Evolutionary conservation across 2,113 vertebrate species (phyloP).

Genomic region (Spizaetus ornatus): DNA sequence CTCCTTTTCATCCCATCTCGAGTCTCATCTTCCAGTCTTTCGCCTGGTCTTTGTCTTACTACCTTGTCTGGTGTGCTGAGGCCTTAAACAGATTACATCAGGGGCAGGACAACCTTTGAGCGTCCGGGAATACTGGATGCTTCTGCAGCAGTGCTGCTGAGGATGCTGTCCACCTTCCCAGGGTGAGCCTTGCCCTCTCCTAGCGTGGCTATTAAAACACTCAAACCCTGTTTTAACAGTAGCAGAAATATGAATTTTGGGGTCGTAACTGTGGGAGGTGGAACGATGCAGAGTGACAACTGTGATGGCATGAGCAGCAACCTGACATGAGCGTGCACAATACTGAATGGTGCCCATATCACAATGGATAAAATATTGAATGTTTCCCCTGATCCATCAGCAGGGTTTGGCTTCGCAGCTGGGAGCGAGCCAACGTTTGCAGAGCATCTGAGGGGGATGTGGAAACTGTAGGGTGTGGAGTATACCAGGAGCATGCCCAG

Average conservation of each 20-base stretch:
- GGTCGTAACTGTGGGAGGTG: not conserved
- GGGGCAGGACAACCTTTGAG: not conserved
- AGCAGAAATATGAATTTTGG: not conserved
- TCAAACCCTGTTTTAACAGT: not conserved
- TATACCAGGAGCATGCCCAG: not conserved
- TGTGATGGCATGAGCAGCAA: not conserved
- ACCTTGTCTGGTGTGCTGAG: not conserved
- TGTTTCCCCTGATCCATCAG: accelerated
- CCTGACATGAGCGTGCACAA: not conserved
- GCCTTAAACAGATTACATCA: not conserved
- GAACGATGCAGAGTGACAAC: not conserved
- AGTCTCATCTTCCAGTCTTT: not conserved
- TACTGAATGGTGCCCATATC: not conserved
- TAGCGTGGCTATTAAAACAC: not conserved
- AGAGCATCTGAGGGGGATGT: not conserved
- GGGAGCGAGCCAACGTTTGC: not conserved
- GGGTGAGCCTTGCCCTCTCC: not conserved
- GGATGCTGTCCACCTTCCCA: not conserved
- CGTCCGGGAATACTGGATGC: not conserved
- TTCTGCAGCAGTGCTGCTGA: not conserved
- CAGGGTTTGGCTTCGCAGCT: not conserved
- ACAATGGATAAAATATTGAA: not conserved
- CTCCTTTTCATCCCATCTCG: not conserved
- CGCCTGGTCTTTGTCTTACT: not conserved
- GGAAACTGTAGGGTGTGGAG: not conserved